phyloP scores from a whole-genome alignment of 2,888 invertebrate genomes.

The Euzetes globulus region DNA sequence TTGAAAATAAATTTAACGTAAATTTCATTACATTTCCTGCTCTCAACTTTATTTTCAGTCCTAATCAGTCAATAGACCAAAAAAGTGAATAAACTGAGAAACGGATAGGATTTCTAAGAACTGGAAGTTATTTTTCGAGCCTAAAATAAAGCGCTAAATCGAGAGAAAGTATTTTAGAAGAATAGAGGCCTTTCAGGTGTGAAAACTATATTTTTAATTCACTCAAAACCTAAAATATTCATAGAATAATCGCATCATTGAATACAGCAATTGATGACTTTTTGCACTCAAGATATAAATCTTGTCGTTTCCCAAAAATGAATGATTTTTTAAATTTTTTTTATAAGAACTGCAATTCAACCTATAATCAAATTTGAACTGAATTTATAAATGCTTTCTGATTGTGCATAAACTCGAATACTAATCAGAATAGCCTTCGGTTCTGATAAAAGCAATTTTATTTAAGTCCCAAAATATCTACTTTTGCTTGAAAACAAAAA shows the following conservation, averaged over 20 bases:
- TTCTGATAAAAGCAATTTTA: too few species aligned
- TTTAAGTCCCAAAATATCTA: too few species aligned
- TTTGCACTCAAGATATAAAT: background rate
- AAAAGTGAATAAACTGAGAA: slow-evolving; percentile 5
- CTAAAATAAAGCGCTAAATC: background rate
- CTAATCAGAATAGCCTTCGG: too few species aligned
- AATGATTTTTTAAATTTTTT: too few species aligned
- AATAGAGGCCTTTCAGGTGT: background rate
- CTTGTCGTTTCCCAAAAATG: too few species aligned
- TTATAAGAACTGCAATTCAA: too few species aligned
- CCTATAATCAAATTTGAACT: too few species aligned
- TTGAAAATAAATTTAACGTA: background rate
- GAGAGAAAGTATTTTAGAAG: background rate
- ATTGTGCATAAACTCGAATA: too few species aligned
- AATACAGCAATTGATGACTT: background rate
- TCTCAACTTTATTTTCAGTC: background rate
- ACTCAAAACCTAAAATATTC: background rate
- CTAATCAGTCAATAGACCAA: background rate
- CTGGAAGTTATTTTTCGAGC: background rate
- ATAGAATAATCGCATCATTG: background rate
- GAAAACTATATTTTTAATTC: background rate
- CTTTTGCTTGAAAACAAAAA: too few species aligned
- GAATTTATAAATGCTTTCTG: too few species aligned
- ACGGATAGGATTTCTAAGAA: background rate
- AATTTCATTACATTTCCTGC: background rate